Evolutionary conservation across 2,113 vertebrate genomes (phyloP).

Genomic region (Lagopus leucura): DNA sequence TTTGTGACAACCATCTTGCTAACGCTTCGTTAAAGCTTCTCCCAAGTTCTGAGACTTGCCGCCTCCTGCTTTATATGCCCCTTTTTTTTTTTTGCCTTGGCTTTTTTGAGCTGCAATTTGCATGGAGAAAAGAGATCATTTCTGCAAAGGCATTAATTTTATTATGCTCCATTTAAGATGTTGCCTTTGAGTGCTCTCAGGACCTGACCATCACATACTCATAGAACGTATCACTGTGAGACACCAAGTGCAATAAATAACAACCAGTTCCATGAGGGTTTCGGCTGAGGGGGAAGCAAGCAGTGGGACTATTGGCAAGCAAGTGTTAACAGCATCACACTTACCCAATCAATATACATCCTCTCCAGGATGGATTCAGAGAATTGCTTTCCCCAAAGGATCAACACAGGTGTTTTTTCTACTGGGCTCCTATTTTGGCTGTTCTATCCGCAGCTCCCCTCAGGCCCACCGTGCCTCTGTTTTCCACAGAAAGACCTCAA

Average conservation of each 20-base stretch:
- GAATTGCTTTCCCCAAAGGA: background rate
- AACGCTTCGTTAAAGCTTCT: background rate
- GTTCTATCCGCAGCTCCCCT: too few relatives aligned
- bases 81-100: too few relatives aligned
- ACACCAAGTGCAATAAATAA: background rate
- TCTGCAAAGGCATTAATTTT: background rate
- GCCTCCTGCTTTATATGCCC: background rate
- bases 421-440: background rate
- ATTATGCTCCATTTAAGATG: background rate
- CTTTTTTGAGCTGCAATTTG: background rate
- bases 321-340: background rate
- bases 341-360: background rate
- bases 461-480: fast-evolving
- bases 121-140: fast-evolving
- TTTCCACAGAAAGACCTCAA: background rate
- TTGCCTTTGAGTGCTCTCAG: too few relatives aligned
- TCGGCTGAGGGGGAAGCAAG: background rate
- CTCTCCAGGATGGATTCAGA: background rate
- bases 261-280: background rate
- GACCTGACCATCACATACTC: background rate
- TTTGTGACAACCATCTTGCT: background rate
- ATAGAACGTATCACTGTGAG: background rate
- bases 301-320: background rate
- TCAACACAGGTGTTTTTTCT: fast-evolving
- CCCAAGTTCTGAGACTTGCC: background rate